Evolutionary conservation across 2,888 invertebrate genomes (phyloP).

Genomic region (Aquatica leii): DNA sequence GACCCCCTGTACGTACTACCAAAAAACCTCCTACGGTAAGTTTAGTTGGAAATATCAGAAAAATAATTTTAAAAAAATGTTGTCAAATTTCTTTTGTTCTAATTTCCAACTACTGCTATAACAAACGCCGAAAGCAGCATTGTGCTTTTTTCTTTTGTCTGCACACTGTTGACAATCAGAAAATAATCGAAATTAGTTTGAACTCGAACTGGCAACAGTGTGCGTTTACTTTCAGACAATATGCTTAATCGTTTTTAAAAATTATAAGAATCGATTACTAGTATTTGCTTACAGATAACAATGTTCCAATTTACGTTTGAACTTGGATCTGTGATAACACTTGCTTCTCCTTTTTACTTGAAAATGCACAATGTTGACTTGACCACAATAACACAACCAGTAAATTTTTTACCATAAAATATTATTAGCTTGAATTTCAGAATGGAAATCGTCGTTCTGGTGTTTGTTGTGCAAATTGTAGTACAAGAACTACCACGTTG

Average conservation of each 20-base stretch:
- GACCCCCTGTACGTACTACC: constrained; percentile 76
- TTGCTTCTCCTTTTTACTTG: not conserved
- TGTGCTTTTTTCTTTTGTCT: too few relatives aligned
- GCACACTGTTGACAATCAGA: too few relatives aligned
- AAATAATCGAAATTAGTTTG: too few relatives aligned
- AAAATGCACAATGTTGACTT: not conserved
- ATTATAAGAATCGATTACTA: too few relatives aligned
- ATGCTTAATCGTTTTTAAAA: too few relatives aligned
- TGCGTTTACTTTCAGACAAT: too few relatives aligned
- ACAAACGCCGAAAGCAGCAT: too few relatives aligned
- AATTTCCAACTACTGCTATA: constrained; percentile 1
- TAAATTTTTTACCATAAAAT: constrained; percentile 1
- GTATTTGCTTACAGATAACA: too few relatives aligned
- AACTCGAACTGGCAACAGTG: too few relatives aligned
- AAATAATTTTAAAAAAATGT: not conserved
- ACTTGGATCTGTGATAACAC: too few relatives aligned
- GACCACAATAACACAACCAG: not conserved
- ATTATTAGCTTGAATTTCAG: constrained; percentile 55
- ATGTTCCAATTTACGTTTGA: too few relatives aligned
- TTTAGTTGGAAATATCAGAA: constrained; percentile 37
- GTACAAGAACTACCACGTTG: constrained; percentile 93
- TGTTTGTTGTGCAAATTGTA: constrained; percentile 94
- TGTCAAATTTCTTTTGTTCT: not conserved
- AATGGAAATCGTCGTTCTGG: constrained; percentile 74
- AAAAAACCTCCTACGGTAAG: constrained; percentile 70